Evolutionary conservation across 1,140 invertebrate genomes (phyloP), one percentile per base, ranked within the genome.

Genomic region (Lepidurus packardi): DNA sequence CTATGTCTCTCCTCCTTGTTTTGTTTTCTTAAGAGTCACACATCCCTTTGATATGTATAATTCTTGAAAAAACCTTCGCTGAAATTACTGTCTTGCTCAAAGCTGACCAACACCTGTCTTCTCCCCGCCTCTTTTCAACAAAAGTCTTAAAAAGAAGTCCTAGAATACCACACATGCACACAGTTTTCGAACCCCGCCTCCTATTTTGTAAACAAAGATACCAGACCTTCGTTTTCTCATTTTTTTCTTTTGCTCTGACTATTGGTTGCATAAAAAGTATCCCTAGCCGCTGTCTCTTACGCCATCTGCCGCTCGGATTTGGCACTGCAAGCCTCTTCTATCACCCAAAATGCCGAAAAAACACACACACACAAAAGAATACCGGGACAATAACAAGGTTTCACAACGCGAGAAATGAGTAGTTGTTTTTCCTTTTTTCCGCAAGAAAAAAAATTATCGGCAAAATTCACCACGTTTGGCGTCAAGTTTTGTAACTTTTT

Each of bases 191-290:
- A 13, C 53, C 53, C 53, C 16, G 16, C 53, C 53, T 7, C 21
- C 21, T 65, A 65, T 21, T 65, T n/a, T 16, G 53, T 34, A 65
- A 65, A 65, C 53, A n/a, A 65, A 65, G 53, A 65, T 65, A 65
- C 53, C 53, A 65, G 53, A 65, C 53, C 53, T 21, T 65, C 53
- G n/a, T 65, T 65, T 65, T 65, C 53, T 65, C 0, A 65, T 13
- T 65, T 65, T 65, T 65, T 65, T 21, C 21, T 65, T 65, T 16
- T n/a, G 53, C 53, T 65, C 53, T 65, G 53, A 65, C 53, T 65
- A 65, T 65, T 34, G 53, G 53, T 65, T 65, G 53, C 53, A 65
- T 65, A 65, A 65, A 65, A 65, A 65, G 1, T 65, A 65, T n/a
- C 53, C 53, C 21, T 65, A n/a, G 53, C n/a, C 53, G 53, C 7